A percentile compares a stretch with the other conserved stretches of the same genome.
Evolutionary conservation across 1,140 invertebrate genomes (phyloP).

Genomic region (Dendroctonus valens): DNA sequence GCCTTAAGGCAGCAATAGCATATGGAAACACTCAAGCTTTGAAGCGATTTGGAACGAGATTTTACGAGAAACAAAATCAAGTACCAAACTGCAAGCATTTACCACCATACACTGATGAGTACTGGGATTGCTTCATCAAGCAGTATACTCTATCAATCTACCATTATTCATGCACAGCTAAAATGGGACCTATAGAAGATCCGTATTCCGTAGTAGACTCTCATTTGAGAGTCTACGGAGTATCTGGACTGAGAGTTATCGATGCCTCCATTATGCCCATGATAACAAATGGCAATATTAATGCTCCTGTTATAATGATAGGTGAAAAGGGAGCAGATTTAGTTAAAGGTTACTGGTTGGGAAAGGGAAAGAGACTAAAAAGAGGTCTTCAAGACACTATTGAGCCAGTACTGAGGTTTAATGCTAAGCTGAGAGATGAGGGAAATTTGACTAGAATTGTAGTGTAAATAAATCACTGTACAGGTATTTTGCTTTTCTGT

Average conservation of each 20-base stretch:
- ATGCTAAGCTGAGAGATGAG: constrained; percentile 33
- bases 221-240: constrained; percentile 67
- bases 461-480: constrained; percentile 5
- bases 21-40: constrained; percentile 72
- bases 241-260: constrained; percentile 72
- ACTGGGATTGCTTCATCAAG: constrained; percentile 76
- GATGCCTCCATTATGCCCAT: constrained; percentile 81
- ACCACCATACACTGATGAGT: constrained; percentile 73
- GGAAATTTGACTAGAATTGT: constrained; percentile 22
- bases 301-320: constrained; percentile 89
- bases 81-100: constrained; percentile 79
- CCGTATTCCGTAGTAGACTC: constrained; percentile 81
- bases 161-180: constrained; percentile 78
- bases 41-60: constrained; percentile 71
- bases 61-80: constrained; percentile 60
- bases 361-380: constrained; percentile 48
- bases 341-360: constrained; percentile 71
- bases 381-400: constrained; percentile 25
- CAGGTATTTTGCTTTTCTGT: too few relatives aligned
- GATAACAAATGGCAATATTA: constrained; percentile 82
- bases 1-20: constrained; percentile 80
- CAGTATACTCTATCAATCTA: constrained; percentile 88
- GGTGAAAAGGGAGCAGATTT: constrained; percentile 87
- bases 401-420: constrained; percentile 26
- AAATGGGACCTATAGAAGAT: constrained; percentile 79